Evolutionary conservation across 2,888 invertebrate species (phyloP).

Genomic region (Bugulina stolonifera): DNA sequence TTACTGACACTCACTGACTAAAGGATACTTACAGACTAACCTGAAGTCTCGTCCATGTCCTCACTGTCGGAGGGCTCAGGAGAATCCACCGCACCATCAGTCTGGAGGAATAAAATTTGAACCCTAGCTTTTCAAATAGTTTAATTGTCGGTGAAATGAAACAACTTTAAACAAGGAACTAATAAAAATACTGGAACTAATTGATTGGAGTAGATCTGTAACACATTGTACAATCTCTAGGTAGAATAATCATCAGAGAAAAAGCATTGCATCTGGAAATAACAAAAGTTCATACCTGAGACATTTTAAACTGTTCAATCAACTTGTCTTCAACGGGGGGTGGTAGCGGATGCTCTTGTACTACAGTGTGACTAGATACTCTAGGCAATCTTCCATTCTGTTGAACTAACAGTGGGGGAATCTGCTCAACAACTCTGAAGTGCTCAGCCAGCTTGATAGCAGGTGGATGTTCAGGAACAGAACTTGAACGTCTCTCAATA

Average conservation of each 20-base stretch:
- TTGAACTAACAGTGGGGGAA: not conserved
- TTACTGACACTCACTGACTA: too few species aligned
- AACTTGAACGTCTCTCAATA: not conserved
- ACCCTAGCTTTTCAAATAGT: too few species aligned
- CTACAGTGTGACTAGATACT: too few species aligned
- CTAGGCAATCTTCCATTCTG: not conserved
- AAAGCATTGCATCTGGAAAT: too few species aligned
- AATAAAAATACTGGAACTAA: too few species aligned
- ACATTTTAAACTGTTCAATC: not conserved
- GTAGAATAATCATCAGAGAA: too few species aligned
- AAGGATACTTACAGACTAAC: conserved; percentile 25
- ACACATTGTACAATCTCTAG: too few species aligned
- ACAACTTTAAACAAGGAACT: too few species aligned
- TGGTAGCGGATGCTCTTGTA: not conserved
- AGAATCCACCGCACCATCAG: conserved; percentile 2
- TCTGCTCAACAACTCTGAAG: not conserved
- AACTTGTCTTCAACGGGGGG: not conserved
- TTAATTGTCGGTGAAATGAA: too few species aligned
- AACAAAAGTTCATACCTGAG: not conserved
- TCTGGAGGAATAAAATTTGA: too few species aligned
- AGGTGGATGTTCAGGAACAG: not conserved
- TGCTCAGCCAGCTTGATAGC: not conserved
- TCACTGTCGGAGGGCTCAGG: not conserved
- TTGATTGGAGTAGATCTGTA: too few species aligned
- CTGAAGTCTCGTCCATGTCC: not conserved